These are phyloP conservation scores for Caenorhabditis remanei DNA, from an alignment of 1,140 invertebrate species.

Conservation along the genomic window DNA sequence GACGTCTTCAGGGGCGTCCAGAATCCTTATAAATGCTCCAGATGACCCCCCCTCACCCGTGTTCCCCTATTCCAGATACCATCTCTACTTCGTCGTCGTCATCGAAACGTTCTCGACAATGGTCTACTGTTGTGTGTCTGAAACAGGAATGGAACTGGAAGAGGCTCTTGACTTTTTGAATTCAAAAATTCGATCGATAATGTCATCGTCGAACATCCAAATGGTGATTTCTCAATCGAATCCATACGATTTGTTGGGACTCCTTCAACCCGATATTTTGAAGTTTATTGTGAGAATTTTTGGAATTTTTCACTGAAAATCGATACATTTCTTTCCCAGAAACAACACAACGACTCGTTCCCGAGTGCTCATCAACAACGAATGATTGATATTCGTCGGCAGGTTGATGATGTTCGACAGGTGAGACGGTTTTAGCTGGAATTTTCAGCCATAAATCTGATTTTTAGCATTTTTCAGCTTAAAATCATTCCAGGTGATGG, in stretches of 20 bases:
- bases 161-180: conserved; percentile 29
- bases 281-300: conserved; percentile 11
- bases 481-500: conserved; percentile 48
- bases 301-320: too few relatives aligned
- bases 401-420: conserved; percentile 13
- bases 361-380: conserved; percentile 13
- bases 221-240: conserved; percentile 33
- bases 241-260: background rate
- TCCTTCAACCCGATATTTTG: conserved; percentile 42
- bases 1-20: too few relatives aligned
- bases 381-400: conserved; percentile 46
- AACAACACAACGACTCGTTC: conserved; percentile 36
- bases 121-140: conserved; percentile 30
- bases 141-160: conserved; percentile 9
- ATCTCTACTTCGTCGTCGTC: conserved; percentile 19
- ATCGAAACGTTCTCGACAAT: conserved; percentile 33
- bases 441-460: too few relatives aligned
- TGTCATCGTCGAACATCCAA: conserved; percentile 23
- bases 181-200: conserved; percentile 29
- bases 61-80: conserved; percentile 3
- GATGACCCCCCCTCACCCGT: too few relatives aligned
- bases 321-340: background rate
- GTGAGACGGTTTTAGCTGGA: too few relatives aligned
- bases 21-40: too few relatives aligned
- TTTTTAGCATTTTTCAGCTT: background rate